Evolutionary conservation across 2,888 invertebrate species (phyloP), one percentile per base, ranked within the genome.

Genomic region (Argynnis bischoffii): DNA sequence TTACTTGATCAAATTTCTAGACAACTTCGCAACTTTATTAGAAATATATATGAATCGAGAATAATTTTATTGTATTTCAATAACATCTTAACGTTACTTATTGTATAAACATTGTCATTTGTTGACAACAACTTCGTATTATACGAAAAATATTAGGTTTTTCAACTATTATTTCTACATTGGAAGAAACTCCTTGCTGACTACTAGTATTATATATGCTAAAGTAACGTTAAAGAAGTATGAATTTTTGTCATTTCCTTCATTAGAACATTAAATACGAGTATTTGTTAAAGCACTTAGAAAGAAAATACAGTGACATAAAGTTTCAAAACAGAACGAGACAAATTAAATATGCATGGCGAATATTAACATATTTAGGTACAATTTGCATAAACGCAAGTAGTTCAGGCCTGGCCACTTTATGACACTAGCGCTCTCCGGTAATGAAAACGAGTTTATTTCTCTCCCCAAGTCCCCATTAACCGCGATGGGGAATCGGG

Each of bases 401-500:
- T 75, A 75, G 77, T 74, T 76, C 75, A 72, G 71, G 66, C 65
- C 68, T 73, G 75, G 74, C 78, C 75, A 76, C 77, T 77, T 78
- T 77, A 79, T 76, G 78, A 76, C 78, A 78, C 83, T 79, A 78
- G 76, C 77, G 76, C 77, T 78, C 76, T 77, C 79, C 76, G 48
- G 65, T 71, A 72, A 72, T 72, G 69, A 71, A 71, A 71, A 76
- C 69, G 76, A 77, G 81, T 80, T 78, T 76, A 78, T 77, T 76
- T 76, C 73, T 70, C 79, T 74, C 67, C 71, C 71, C 66, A 53
- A 60, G 64, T 65, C 68, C 72, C 78, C 77, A 72, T 75, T 76
- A 79, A 78, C 79, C 77, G 71, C 78, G 77, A 76, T 72, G 73
- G 81, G 78, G 80, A 83, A 78, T 80, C 80, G 82, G 81, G 78